Evolutionary conservation across 2,888 invertebrate genomes (phyloP).

Genomic region (Enoplolaimus lenunculus): DNA sequence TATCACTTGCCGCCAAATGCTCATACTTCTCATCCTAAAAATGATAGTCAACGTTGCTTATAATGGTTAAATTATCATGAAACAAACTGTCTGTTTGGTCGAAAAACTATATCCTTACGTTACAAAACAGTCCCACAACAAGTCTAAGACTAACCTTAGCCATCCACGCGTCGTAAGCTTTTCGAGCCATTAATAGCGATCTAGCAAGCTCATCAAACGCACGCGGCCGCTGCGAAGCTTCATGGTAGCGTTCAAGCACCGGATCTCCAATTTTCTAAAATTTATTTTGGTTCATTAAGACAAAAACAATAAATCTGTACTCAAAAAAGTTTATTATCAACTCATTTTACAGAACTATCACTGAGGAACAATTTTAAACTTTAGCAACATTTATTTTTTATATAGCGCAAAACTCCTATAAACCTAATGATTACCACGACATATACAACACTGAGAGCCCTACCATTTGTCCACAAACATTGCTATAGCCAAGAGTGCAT

Average conservation of each 20-base stretch:
- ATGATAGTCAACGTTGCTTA: too few relatives aligned
- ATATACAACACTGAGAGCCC: too few relatives aligned
- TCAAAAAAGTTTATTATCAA: background rate
- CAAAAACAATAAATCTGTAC: background rate
- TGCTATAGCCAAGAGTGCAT: too few relatives aligned
- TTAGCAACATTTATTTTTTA: too few relatives aligned
- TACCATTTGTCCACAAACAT: too few relatives aligned
- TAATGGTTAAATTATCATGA: too few relatives aligned
- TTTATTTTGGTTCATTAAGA: too few relatives aligned
- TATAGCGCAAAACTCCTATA: too few relatives aligned
- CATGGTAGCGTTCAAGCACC: slow-evolving; percentile 64
- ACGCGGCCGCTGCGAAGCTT: slow-evolving; percentile 62
- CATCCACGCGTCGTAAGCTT: slow-evolving; percentile 47
- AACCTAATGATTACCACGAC: too few relatives aligned
- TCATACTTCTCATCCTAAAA: slow-evolving; percentile 45
- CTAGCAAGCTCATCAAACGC: slow-evolving; percentile 66
- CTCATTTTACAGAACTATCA: background rate
- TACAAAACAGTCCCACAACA: too few relatives aligned
- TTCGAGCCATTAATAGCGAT: slow-evolving; percentile 62
- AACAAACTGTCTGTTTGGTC: too few relatives aligned
- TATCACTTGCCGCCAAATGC: slow-evolving; percentile 55
- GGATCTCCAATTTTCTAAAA: slow-evolving; percentile 65
- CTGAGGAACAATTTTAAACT: background rate
- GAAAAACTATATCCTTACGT: too few relatives aligned
- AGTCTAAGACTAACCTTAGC: slow-evolving; percentile 51